Evolutionary conservation across 2,113 vertebrate genomes (phyloP).

Genomic region (Gracilinanus agilis): DNA sequence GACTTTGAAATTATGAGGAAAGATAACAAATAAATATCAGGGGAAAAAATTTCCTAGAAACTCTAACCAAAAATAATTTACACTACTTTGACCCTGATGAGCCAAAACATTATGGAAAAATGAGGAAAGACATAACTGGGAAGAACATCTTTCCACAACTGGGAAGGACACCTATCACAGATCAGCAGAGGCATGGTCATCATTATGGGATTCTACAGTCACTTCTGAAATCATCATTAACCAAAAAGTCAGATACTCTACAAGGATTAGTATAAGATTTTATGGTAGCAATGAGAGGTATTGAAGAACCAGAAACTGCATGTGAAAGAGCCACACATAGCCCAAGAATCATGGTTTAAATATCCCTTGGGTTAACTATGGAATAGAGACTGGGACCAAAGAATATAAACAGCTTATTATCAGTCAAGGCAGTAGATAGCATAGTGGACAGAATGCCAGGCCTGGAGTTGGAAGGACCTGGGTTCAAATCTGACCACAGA

Average conservation of each 20-base stretch:
- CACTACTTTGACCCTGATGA: slow-evolving; percentile 27
- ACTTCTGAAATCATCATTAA: slow-evolving; percentile 42
- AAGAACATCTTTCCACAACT: slow-evolving; percentile 19
- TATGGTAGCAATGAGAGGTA: slow-evolving; percentile 26
- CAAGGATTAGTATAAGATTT: slow-evolving; percentile 29
- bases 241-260: background rate
- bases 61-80: slow-evolving; percentile 22
- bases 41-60: slow-evolving; percentile 41
- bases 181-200: background rate
- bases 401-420: background rate
- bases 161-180: slow-evolving; percentile 19
- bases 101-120: slow-evolving; percentile 26
- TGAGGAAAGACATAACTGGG: background rate
- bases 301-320: background rate
- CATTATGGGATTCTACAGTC: background rate
- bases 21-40: slow-evolving; percentile 4
- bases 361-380: background rate
- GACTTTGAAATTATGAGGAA: slow-evolving; percentile 1
- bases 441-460: background rate
- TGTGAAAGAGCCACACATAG: slow-evolving; percentile 26
- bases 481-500: background rate
- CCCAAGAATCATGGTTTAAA: slow-evolving; percentile 30
- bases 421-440: background rate
- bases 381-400: slow-evolving; percentile 35
- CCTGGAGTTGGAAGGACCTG: background rate